Base-by-base conservation (phyloP, 1,140 invertebrate species). In the Caerostris darwini region DNA sequence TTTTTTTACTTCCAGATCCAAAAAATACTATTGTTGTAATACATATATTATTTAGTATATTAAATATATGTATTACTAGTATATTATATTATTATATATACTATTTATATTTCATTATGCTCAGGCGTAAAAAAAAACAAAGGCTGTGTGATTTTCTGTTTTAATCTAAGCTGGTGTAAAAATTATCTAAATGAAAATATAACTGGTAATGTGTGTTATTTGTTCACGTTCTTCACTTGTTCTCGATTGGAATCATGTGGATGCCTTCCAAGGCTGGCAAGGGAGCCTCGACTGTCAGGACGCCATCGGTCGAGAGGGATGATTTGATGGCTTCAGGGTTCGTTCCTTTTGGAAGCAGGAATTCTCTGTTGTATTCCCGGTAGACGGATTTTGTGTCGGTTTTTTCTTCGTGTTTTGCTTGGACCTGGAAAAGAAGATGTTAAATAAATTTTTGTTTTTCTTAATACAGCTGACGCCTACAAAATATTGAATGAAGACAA, bases 371-470 rank as follows among this genome's bases (percentile, higher is more conserved):
- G 97, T 99, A 99, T 96, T 99, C 98, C 96, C 98, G 97, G 97
- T 99, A 99, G 3, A 99, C 98, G 53, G 98, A 98, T 97, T 98
- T 98, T 95, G 98, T 98, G 96, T 99, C 98, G 59, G 98, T 97
- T 96, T 99, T 99, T 96, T 99, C 98, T 96, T 99, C 98, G 96
- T 99, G 98, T 96, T 99, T 99, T 90, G 98, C 98, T 96, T 99
- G 98, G 19, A 99, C 98, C 98, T 99, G 96, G 87, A 97, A 83
- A 19, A 64, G 56, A 67, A 54, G 8, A 34, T 34, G 34, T 34
- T 34, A 34, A 34, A 34, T 34, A 19, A 85, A 34, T 50, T 64
- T 64, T 64, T 5, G 7, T 14, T 64, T 61, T 61, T 64, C 61
- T 4, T 17, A 64, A 7, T 8, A 10, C 61, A 14, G 12, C 17